phyloP scores from a whole-genome alignment of 2,888 invertebrate species.

The Ypsolopha sequella region DNA sequence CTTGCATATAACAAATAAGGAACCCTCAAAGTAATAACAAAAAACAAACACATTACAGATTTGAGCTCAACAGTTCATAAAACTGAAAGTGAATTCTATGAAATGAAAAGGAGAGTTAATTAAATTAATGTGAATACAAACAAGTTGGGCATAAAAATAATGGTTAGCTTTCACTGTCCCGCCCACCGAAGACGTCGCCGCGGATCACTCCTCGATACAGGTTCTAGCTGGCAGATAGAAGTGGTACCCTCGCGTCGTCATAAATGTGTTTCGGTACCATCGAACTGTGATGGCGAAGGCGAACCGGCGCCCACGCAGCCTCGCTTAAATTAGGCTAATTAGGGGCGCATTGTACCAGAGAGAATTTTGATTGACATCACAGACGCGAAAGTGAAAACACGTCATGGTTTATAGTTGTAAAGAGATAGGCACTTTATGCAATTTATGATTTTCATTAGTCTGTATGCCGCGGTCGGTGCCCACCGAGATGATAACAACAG shows the following conservation, averaged over 20 bases:
- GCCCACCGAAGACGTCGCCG: conserved; percentile 31
- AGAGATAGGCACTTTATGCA: conserved; percentile 48
- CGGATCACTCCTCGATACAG: conserved; percentile 22
- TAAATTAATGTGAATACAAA: conserved; percentile 31
- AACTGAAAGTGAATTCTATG: conserved; percentile 17
- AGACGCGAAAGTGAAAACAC: conserved; percentile 59
- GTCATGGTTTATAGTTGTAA: conserved; percentile 55
- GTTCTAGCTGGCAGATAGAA: conserved; percentile 15
- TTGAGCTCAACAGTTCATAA: neutral
- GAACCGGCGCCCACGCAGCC: neutral
- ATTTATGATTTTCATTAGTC: conserved; percentile 11
- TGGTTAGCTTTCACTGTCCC: conserved; percentile 44
- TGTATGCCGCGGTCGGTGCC: neutral
- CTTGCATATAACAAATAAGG: too few relatives aligned
- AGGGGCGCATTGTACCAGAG: conserved; percentile 13
- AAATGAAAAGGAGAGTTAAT: conserved; percentile 33
- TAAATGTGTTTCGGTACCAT: conserved; percentile 2
- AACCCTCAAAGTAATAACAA: too few relatives aligned
- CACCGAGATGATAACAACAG: too few relatives aligned
- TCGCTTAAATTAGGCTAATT: conserved; percentile 38
- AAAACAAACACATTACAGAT: neutral
- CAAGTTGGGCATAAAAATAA: conserved; percentile 20
- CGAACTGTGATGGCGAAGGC: neutral
- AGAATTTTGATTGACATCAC: conserved; percentile 54
- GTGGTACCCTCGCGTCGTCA: neutral